These are phyloP conservation scores for Caprella mutica DNA, from an alignment of 2,888 invertebrate species.

Conservation along the genomic window DNA sequence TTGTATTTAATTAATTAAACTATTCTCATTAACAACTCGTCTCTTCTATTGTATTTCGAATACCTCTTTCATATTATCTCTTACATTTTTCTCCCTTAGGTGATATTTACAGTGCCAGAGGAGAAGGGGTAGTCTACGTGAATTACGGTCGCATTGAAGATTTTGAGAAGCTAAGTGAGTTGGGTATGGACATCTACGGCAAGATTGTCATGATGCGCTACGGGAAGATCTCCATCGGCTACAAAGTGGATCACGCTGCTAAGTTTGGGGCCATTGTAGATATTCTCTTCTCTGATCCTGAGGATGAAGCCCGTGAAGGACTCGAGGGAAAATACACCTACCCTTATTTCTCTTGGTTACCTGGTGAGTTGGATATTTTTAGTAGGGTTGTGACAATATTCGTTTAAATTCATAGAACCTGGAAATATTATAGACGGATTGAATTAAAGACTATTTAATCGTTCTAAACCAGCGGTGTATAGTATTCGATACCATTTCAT, in stretches of 20 bases:
- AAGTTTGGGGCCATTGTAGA: slow-evolving; percentile 41
- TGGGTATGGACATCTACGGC: slow-evolving; percentile 39
- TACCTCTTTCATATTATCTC: too few relatives aligned
- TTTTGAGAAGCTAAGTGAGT: slow-evolving; percentile 38
- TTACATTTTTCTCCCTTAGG: too few relatives aligned
- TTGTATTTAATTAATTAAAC: too few relatives aligned
- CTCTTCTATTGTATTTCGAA: too few relatives aligned
- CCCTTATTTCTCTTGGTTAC: slow-evolving; percentile 37
- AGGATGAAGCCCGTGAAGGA: slow-evolving; percentile 38
- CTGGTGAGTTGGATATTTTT: too few relatives aligned
- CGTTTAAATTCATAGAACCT: too few relatives aligned
- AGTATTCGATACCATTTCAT: too few relatives aligned
- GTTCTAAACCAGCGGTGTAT: too few relatives aligned
- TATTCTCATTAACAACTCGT: too few relatives aligned
- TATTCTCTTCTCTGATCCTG: slow-evolving; percentile 42
- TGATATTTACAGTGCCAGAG: slow-evolving; percentile 14
- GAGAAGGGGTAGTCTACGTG: slow-evolving; percentile 40
- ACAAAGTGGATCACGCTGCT: slow-evolving; percentile 39
- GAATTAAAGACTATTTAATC: too few relatives aligned
- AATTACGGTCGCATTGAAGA: slow-evolving; percentile 43
- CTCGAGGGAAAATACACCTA: slow-evolving; percentile 35
- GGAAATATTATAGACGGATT: too few relatives aligned
- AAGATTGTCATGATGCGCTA: slow-evolving; percentile 45
- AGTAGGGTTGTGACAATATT: too few relatives aligned
- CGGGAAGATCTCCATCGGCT: slow-evolving; percentile 44